Base-by-base conservation (phyloP, 2,888 invertebrate genomes). In the Sericinus montela region DNA sequence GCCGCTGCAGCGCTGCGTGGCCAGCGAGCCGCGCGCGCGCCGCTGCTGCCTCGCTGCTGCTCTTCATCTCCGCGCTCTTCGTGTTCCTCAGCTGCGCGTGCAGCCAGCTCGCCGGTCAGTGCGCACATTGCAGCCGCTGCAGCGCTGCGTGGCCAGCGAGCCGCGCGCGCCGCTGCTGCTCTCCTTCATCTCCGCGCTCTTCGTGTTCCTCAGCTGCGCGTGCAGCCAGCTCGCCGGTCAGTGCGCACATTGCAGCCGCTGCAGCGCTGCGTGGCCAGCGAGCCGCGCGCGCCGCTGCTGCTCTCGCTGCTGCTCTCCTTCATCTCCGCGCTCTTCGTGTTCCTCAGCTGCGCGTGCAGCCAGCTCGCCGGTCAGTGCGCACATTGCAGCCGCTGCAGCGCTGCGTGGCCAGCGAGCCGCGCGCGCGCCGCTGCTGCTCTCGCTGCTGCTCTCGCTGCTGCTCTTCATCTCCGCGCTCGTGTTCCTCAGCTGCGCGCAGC, bases 381-480 rank as follows among this genome's bases (percentile, higher is more conserved):
- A 97, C 97, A 0, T 82, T 97, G 50, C 91, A 92, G 52, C 86
- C 97, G 44, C 85, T 98, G 49, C 94, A 95, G 75, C 90, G 94
- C 59, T 96, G 96, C 70, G 90, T 97, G 47, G 90, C 91, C 25
- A 92, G 94, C 67, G 90, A 93, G 50, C 95, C 95, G 0, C 91
- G 90, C 47, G 95, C 97, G 80, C 95, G n/a, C n/a, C n/a, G n/a
- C n/a, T n/a, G n/a, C n/a, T n/a, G n/a, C n/a, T n/a, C n/a, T n/a
- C 97, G 1, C 87, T 95, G 54, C 91, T 97, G 44, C 85, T 95
- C n/a, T n/a, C n/a, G n/a, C n/a, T n/a, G n/a, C n/a, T n/a, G n/a
- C n/a, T n/a, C n/a, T 96, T 97, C 80, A 94, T 98, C 58, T 98
- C 97, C 1, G 95, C 97, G 0, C 90, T 97, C 75, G 95, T 97